Conservation (phyloP, 1,140 invertebrate genomes). For the Tetramorium simillimum region DNA sequence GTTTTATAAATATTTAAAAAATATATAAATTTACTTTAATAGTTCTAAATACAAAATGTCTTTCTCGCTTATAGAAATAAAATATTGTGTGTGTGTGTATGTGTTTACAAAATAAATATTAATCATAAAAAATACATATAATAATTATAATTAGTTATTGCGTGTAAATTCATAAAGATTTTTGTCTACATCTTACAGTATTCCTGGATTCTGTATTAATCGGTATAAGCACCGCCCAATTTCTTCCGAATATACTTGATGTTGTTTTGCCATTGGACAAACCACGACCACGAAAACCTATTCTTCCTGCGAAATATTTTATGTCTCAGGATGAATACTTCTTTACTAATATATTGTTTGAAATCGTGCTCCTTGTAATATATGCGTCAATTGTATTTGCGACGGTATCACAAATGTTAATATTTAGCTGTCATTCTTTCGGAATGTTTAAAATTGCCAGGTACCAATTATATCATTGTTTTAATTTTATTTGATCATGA, state of each 20-base stretch:
- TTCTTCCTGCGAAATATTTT: constrained; percentile 23
- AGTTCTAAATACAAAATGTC: background rate
- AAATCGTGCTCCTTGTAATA: background rate
- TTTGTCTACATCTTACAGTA: background rate
- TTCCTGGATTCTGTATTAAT: background rate
- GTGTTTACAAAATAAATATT: background rate
- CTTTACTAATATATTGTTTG: background rate
- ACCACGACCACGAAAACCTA: background rate
- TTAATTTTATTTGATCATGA: background rate
- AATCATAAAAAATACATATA: background rate
- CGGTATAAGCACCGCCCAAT: background rate
- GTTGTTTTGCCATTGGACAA: constrained; percentile 33
- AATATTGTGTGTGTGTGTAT: too few relatives aligned
- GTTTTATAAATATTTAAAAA: background rate
- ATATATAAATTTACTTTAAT: background rate
- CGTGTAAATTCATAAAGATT: background rate
- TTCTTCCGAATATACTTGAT: constrained; percentile 10
- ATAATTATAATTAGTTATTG: background rate
- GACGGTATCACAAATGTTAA: constrained; percentile 1
- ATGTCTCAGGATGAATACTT: background rate
- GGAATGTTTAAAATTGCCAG: constrained; percentile 38
- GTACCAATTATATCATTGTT: background rate
- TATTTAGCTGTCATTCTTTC: background rate
- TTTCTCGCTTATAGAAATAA: background rate
- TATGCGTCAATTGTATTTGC: background rate